Percentiles rank a stretch among this genome's conserved stretches.
Evolutionary conservation across 1,140 invertebrate species (phyloP).

Genomic region (Orussus abietinus): DNA sequence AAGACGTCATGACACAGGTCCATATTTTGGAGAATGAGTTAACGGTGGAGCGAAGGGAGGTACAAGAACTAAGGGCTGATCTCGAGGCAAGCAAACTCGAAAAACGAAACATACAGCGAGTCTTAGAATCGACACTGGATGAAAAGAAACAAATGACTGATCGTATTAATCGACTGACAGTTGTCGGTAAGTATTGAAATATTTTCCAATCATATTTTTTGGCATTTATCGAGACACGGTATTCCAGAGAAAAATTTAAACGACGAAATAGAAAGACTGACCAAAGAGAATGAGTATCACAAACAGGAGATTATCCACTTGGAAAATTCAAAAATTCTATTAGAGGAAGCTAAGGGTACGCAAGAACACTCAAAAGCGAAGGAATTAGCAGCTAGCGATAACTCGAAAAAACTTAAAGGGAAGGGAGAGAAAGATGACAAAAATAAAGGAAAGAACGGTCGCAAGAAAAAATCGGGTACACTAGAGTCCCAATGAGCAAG

Average conservation of each 20-base stretch:
- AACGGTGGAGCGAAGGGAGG: conserved; percentile 44
- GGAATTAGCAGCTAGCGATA: conserved; percentile 12
- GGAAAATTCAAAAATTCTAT: conserved; percentile 33
- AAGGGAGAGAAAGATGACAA: conserved; percentile 22
- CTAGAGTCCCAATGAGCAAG: too few species aligned
- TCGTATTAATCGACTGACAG: conserved; percentile 51
- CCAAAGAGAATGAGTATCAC: conserved; percentile 38
- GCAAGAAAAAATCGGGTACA: conserved; percentile 25
- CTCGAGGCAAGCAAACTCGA: conserved; percentile 51
- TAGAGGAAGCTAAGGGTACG: too few species aligned
- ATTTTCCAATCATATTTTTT: conserved; percentile 10
- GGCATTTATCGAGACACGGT: too few species aligned
- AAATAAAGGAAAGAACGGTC: conserved; percentile 17
- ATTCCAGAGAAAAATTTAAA: conserved; percentile 53
- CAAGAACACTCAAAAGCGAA: too few species aligned
- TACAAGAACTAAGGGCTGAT: conserved; percentile 51
- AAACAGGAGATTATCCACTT: conserved; percentile 49
- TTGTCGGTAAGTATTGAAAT: conserved; percentile 43
- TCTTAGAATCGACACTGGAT: conserved; percentile 58
- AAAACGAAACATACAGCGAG: conserved; percentile 53
- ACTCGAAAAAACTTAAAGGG: conserved; percentile 13
- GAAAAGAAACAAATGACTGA: conserved; percentile 57
- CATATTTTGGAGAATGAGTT: conserved; percentile 53
- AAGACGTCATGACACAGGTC: conserved; percentile 48
- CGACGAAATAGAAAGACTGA: conserved; percentile 49